Percentiles rank a stretch among this genome's conserved stretches.
Conservation (phyloP, 2,113 vertebrate species). For the Onychostruthus taczanowskii region DNA sequence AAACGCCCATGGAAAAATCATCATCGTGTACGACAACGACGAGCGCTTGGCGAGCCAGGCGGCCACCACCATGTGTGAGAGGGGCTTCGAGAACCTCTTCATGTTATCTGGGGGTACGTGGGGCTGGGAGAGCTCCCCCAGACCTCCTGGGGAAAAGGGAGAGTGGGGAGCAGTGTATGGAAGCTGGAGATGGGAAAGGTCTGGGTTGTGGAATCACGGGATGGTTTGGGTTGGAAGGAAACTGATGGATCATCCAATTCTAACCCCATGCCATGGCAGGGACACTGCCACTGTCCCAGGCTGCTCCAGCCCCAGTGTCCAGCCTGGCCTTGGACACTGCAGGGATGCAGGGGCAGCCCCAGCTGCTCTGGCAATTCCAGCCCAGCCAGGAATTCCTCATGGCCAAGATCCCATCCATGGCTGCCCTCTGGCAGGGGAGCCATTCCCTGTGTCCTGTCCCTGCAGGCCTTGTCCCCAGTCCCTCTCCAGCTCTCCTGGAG, state of each 20-base stretch:
- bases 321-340: accelerated
- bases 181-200: background rate
- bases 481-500: background rate
- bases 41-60: slow-evolving; percentile 90
- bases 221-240: background rate
- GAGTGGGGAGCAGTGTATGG: background rate
- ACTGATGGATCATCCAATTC: too few relatives aligned
- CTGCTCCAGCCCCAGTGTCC: background rate
- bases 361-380: background rate
- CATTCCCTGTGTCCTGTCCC: background rate
- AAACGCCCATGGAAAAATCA: slow-evolving; percentile 89
- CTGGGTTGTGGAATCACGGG: accelerated
- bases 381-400: background rate
- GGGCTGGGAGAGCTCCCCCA: background rate
- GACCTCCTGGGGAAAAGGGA: accelerated
- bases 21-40: slow-evolving; percentile 93
- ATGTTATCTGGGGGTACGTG: slow-evolving; percentile 91
- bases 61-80: slow-evolving; percentile 90
- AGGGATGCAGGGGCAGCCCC: background rate
- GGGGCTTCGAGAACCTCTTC: slow-evolving; percentile 94
- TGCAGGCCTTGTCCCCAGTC: background rate
- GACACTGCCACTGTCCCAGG: accelerated
- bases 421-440: background rate
- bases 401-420: background rate
- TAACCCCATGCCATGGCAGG: background rate